Evolutionary conservation across 2,888 invertebrate species (phyloP).

Genomic region (Sinodicranocentrus sp.): DNA sequence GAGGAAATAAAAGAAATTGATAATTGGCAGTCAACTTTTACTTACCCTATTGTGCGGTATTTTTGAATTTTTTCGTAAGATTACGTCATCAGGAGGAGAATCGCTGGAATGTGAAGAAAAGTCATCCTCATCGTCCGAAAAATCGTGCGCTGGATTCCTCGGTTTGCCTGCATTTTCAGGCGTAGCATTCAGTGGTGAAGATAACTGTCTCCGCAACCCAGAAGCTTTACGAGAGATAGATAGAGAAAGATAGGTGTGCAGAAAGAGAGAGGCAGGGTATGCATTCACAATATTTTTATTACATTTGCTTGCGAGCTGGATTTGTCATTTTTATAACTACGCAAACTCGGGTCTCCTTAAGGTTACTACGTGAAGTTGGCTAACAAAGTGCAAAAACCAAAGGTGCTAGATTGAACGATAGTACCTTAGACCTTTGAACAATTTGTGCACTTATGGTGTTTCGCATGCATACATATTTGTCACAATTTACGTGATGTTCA

Average conservation of each 20-base stretch:
- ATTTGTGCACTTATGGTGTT: no score
- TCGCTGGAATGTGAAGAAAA: slow-evolving; percentile 76
- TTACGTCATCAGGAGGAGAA: slow-evolving; percentile 75
- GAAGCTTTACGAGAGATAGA: slow-evolving; percentile 73
- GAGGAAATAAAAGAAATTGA: no score
- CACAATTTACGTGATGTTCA: no score
- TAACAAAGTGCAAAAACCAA: no score
- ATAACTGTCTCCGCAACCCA: slow-evolving; percentile 76
- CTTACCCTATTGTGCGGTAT: slow-evolving; percentile 76
- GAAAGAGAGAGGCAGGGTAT: slow-evolving; percentile 55
- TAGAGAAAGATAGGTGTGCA: slow-evolving; percentile 68
- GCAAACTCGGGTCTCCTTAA: no score
- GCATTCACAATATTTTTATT: slow-evolving; percentile 43
- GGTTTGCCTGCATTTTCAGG: slow-evolving; percentile 75
- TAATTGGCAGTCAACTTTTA: no score
- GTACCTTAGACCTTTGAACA: no score
- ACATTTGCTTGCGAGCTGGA: no score
- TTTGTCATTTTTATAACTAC: no score
- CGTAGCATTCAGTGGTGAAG: slow-evolving; percentile 75
- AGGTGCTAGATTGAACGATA: no score
- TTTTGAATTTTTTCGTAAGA: slow-evolving; percentile 75
- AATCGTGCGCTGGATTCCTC: slow-evolving; percentile 73
- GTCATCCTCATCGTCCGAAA: slow-evolving; percentile 76
- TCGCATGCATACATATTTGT: no score
- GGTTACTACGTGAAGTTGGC: no score